phyloP scores from a whole-genome alignment of 2,888 invertebrate genomes.

The Tipula unca region DNA sequence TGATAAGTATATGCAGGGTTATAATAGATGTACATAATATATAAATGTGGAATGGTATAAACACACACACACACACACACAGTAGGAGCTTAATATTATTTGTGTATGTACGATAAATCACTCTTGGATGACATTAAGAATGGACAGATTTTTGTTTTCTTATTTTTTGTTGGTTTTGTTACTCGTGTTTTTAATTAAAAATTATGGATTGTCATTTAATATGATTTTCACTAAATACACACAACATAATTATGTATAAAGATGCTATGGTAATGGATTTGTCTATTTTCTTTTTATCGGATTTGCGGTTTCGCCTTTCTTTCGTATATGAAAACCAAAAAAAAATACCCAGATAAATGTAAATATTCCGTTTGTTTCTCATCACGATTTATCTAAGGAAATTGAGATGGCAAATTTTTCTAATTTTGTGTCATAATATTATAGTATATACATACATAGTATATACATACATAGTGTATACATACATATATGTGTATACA shows the following conservation, averaged over 20 bases:
- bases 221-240: neutral
- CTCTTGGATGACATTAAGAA: neutral
- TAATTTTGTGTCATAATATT: neutral
- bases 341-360: neutral
- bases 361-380: neutral
- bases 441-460: too few species aligned
- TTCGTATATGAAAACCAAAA: neutral
- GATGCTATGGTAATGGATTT: neutral
- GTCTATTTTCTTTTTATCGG: neutral
- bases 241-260: neutral
- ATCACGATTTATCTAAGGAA: too few species aligned
- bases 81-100: neutral
- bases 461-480: too few species aligned
- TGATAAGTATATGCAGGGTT: too few species aligned
- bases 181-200: neutral
- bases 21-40: too few species aligned
- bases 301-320: neutral
- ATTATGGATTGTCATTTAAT: slow-evolving; percentile 8
- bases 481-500: neutral
- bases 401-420: neutral
- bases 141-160: neutral
- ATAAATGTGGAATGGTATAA: too few species aligned
- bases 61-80: neutral
- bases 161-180: neutral
- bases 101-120: neutral